phyloP scores from a whole-genome alignment of 2,113 vertebrate genomes.

The Pseudopipra pipra region DNA sequence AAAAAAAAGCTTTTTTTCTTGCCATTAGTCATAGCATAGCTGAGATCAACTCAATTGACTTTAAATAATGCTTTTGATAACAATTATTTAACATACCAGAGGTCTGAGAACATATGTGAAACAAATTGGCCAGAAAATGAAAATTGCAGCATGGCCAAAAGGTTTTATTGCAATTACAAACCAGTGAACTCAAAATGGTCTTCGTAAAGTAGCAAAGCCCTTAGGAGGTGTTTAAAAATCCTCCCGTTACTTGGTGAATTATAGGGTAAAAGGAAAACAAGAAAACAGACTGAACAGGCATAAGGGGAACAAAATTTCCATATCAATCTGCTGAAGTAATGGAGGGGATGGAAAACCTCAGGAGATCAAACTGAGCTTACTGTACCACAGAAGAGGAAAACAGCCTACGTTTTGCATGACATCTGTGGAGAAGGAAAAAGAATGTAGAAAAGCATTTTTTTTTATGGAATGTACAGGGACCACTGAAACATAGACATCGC shows the following conservation, averaged over 20 bases:
- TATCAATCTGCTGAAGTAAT: neutral
- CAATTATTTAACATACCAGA: constrained; percentile 22
- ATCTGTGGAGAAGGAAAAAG: neutral
- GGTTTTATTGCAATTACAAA: neutral
- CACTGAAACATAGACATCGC: neutral
- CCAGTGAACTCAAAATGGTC: neutral
- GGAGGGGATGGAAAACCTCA: neutral
- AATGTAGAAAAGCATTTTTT: neutral
- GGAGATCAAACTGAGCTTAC: neutral
- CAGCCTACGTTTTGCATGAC: neutral
- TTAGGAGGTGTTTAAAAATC: neutral
- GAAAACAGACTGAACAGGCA: neutral
- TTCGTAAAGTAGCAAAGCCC: neutral
- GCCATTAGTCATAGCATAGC: neutral
- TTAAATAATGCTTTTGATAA: neutral
- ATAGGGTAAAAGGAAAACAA: neutral
- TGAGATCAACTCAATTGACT: neutral
- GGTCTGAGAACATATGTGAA: constrained; percentile 25
- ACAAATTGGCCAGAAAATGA: constrained; percentile 40
- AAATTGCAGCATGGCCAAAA: constrained; percentile 13
- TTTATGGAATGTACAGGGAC: neutral
- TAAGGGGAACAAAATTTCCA: constrained; percentile 8
- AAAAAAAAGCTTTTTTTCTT: neutral
- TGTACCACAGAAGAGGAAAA: neutral
- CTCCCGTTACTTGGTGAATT: neutral